phyloP scores from a whole-genome alignment of 2,797 vertebrate genomes.

The Thamnophis elegans region DNA sequence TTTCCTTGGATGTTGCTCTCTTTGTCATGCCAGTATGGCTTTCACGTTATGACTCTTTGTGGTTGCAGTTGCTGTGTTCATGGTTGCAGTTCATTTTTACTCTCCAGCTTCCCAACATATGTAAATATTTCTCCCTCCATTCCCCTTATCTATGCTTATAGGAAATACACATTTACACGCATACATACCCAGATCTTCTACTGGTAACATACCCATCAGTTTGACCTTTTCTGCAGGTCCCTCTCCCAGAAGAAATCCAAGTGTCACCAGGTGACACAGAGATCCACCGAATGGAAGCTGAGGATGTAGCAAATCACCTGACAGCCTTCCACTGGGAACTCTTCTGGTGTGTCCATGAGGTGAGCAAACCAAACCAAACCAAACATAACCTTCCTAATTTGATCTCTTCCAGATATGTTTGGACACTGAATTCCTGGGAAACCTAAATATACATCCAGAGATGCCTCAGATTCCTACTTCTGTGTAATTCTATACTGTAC shows the following conservation, averaged over 20 bases:
- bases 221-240: slow-evolving; percentile 72
- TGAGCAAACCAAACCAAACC: slow-evolving; percentile 48
- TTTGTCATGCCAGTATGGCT: neutral
- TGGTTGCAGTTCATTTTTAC: neutral
- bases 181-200: neutral
- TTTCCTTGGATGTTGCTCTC: neutral
- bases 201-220: neutral
- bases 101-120: neutral
- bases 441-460: neutral
- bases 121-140: neutral
- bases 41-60: neutral
- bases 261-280: slow-evolving; percentile 91
- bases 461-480: neutral
- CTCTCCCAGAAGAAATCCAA: slow-evolving; percentile 93
- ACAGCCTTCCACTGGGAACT: slow-evolving; percentile 96
- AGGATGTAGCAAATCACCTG: slow-evolving; percentile 92
- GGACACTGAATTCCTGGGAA: neutral
- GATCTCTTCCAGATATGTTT: neutral
- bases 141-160: neutral
- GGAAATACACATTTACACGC: neutral
- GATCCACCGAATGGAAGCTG: slow-evolving; percentile 89
- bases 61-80: neutral
- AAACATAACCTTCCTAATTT: neutral
- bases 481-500: neutral
- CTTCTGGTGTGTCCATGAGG: slow-evolving; percentile 95